Percentiles rank a stretch among this genome's conserved stretches.
Evolutionary conservation across 2,888 invertebrate genomes (phyloP).

Genomic region (Leptogaster cylindrica): DNA sequence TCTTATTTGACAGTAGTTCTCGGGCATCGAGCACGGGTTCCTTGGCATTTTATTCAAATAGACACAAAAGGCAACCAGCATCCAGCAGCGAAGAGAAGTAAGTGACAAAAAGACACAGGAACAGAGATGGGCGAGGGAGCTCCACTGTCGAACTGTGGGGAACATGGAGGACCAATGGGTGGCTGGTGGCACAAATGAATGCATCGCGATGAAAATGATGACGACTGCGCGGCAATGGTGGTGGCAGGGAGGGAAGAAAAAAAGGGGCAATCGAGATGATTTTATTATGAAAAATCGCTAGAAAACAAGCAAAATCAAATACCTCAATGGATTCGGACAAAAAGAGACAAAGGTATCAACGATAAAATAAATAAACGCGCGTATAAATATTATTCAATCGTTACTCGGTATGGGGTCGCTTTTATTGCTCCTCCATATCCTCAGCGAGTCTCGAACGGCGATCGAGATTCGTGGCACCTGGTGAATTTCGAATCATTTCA

Average conservation of each 20-base stretch:
- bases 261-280: constrained; percentile 27
- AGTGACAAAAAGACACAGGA: constrained; percentile 30
- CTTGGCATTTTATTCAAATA: constrained; percentile 32
- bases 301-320: constrained; percentile 10
- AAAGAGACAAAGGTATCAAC: constrained; percentile 32
- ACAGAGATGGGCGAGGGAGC: neutral
- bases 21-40: constrained; percentile 13
- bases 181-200: constrained; percentile 17
- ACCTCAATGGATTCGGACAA: constrained; percentile 10
- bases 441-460: constrained; percentile 11
- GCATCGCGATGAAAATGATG: constrained; percentile 39
- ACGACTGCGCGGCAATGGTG: constrained; percentile 18
- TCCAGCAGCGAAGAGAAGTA: no score
- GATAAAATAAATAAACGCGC: constrained; percentile 41
- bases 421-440: constrained; percentile 43
- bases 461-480: constrained; percentile 21
- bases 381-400: constrained; percentile 45
- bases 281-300: constrained; percentile 40
- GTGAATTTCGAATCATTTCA: constrained; percentile 31
- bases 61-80: constrained; percentile 22
- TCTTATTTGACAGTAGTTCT: constrained; percentile 25
- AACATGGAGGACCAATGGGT: neutral
- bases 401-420: constrained; percentile 45
- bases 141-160: neutral
- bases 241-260: no score